Conservation (phyloP, 2,797 vertebrate genomes). For the Steatocranus sp. region DNA sequence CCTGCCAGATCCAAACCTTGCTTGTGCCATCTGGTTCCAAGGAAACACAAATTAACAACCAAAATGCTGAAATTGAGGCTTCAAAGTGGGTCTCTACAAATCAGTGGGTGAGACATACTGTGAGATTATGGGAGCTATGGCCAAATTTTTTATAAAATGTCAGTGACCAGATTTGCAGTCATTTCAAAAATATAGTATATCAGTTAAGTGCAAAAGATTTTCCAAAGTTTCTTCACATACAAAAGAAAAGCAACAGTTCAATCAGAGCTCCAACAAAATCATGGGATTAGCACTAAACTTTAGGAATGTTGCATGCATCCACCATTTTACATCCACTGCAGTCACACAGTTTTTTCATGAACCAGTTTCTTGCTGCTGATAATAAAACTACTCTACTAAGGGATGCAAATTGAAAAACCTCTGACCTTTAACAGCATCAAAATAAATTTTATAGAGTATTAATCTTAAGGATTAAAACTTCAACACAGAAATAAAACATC, state of each 20-base stretch:
- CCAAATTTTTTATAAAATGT: background rate
- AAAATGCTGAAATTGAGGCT: background rate
- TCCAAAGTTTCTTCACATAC: background rate
- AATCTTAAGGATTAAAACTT: background rate
- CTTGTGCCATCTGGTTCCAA: background rate
- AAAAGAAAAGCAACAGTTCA: background rate
- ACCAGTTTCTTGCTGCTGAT: background rate
- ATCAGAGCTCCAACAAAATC: background rate
- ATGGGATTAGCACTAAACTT: background rate
- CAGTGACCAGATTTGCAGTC: background rate
- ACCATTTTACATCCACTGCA: background rate
- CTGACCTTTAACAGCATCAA: background rate
- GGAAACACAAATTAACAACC: background rate
- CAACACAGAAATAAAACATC: background rate
- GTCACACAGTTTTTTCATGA: background rate
- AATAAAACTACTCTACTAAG: background rate
- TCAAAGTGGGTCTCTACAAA: background rate
- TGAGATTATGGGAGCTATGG: background rate
- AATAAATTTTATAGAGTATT: background rate
- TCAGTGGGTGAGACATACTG: background rate
- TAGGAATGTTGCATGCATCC: background rate
- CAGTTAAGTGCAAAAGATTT: background rate
- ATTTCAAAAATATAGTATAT: background rate
- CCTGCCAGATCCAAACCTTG: background rate
- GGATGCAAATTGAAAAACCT: background rate